These are phyloP conservation scores for Phymanthus crucifer DNA, from an alignment of 92 coral and sea anemone genomes.

Conservation along the genomic window DNA sequence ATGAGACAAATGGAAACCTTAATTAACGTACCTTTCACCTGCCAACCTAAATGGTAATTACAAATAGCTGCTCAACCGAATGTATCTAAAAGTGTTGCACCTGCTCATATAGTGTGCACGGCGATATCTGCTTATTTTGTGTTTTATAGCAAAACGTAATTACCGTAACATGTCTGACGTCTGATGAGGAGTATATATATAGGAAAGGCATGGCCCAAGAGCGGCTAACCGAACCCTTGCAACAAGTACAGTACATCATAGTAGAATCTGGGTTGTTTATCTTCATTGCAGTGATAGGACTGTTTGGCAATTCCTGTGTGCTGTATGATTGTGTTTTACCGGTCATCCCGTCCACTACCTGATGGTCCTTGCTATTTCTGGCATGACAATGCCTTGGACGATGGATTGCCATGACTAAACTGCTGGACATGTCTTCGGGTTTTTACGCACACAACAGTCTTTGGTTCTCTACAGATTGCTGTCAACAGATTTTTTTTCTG, in stretches of 20 bases:
- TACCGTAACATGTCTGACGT: background rate
- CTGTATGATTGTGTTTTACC: slow-evolving; percentile 28
- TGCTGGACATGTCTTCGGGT: slow-evolving; percentile 7
- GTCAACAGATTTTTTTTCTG: slow-evolving; percentile 45
- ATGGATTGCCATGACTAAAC: slow-evolving; percentile 7
- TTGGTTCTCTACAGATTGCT: slow-evolving; percentile 29
- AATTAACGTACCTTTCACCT: too few relatives aligned
- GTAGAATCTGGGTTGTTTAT: slow-evolving; percentile 16
- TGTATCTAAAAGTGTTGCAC: too few relatives aligned
- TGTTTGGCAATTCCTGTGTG: slow-evolving; percentile 30
- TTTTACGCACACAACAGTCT: background rate
- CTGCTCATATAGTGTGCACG: too few relatives aligned
- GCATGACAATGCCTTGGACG: slow-evolving; percentile 17
- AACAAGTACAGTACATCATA: slow-evolving; percentile 9
- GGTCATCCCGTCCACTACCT: slow-evolving; percentile 28
- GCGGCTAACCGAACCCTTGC: background rate
- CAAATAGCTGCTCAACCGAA: too few relatives aligned
- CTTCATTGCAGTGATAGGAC: slow-evolving; percentile 18
- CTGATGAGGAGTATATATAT: too few relatives aligned
- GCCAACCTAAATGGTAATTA: too few relatives aligned
- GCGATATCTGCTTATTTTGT: too few relatives aligned
- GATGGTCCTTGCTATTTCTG: slow-evolving; percentile 33
- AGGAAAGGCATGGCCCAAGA: background rate
- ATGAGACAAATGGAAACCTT: too few relatives aligned
- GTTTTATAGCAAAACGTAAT: too few relatives aligned